Percentiles rank a stretch among this genome's conserved stretches.
Evolutionary conservation across 2,888 invertebrate species (phyloP).

Genomic region (Geophilus truncorum): DNA sequence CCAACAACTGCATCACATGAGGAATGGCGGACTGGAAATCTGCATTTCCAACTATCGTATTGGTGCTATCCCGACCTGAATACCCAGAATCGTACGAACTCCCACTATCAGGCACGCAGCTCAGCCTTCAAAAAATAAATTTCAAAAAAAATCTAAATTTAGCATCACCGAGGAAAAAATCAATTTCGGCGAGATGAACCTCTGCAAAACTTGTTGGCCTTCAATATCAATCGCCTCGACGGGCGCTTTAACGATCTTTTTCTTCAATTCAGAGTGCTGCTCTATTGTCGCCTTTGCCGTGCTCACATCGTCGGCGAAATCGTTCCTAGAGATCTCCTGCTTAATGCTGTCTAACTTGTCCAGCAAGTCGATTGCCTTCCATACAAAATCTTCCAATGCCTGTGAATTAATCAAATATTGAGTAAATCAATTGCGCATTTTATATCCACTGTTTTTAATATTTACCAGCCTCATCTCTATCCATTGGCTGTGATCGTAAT

Average conservation of each 20-base stretch:
- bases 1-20: slow-evolving; percentile 47
- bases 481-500: slow-evolving; percentile 97
- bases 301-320: slow-evolving; percentile 90
- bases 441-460: slow-evolving; percentile 37
- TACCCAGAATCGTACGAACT: slow-evolving; percentile 67
- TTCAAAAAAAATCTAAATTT: neutral
- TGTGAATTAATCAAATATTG: neutral
- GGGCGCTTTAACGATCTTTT: slow-evolving; percentile 86
- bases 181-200: slow-evolving; percentile 43
- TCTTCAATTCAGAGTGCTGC: slow-evolving; percentile 88
- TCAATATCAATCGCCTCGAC: slow-evolving; percentile 89
- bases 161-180: too few species aligned
- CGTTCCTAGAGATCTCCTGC: slow-evolving; percentile 85
- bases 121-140: slow-evolving; percentile 45
- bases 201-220: slow-evolving; percentile 63
- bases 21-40: slow-evolving; percentile 55
- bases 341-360: slow-evolving; percentile 88
- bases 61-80: slow-evolving; percentile 63
- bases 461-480: slow-evolving; percentile 77
- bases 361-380: slow-evolving; percentile 90
- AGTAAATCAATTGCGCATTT: neutral
- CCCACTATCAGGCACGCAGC: slow-evolving; percentile 53
- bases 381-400: slow-evolving; percentile 90
- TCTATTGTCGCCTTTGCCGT: slow-evolving; percentile 88
- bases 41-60: slow-evolving; percentile 55